A percentile compares a stretch with the other conserved stretches of the same genome.
phyloP scores from a whole-genome alignment of 1,140 invertebrate genomes.

The Brachionus calyciflorus region DNA sequence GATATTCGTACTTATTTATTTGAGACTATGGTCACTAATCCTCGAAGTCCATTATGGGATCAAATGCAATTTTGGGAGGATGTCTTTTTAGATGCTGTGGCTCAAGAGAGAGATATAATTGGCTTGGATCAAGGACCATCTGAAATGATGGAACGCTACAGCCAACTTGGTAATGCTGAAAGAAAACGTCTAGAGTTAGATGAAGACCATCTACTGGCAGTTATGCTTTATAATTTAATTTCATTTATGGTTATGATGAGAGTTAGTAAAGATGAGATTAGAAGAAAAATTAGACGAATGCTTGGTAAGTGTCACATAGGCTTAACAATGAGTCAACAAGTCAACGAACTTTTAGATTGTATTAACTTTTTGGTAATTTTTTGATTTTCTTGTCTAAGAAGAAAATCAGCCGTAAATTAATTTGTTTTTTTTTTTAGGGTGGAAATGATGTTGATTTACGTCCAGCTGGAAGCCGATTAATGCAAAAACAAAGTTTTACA shows the following conservation, averaged over 20 bases:
- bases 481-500: conserved; percentile 94
- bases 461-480: conserved; percentile 75
- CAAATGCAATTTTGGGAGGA: conserved; percentile 99
- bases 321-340: conserved; percentile 90
- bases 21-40: conserved; percentile 68
- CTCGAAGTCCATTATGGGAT: conserved; percentile 85
- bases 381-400: not conserved
- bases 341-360: conserved; percentile 92
- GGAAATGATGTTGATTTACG: conserved; percentile 95
- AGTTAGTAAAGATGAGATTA: conserved; percentile 78
- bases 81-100: conserved; percentile 94
- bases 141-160: conserved; percentile 65
- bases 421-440: too few species aligned
- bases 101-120: conserved; percentile 96
- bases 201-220: conserved; percentile 90
- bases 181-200: conserved; percentile 93
- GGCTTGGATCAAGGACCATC: conserved; percentile 88
- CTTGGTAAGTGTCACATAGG: conserved; percentile 98
- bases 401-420: too few species aligned
- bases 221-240: conserved; percentile 90
- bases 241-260: conserved; percentile 93
- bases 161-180: conserved; percentile 85
- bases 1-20: conserved; percentile 72
- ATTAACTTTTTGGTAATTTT: conserved; percentile 66
- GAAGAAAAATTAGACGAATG: conserved; percentile 84